Base-by-base conservation (phyloP, 2,797 vertebrate genomes). In the Cyprinodon diabolis region DNA sequence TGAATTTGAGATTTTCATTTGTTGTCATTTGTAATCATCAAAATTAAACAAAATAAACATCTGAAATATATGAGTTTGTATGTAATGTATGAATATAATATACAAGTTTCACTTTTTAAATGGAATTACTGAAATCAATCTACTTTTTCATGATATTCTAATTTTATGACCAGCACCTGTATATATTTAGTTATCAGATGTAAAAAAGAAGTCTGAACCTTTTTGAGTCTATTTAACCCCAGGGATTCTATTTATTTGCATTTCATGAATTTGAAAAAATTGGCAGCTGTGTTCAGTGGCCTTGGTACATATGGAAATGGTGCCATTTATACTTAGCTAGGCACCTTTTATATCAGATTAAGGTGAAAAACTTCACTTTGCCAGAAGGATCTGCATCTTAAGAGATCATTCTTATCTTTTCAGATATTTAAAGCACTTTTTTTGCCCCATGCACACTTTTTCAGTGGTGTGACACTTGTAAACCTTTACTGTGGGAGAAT, bases 141-240 rank as follows among this genome's bases (percentile, higher is more conserved):
- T n/a, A n/a, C n/a, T n/a, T n/a, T n/a, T n/a, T n/a, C n/a, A n/a
- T n/a, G n/a, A n/a, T n/a, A n/a, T n/a, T n/a, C n/a, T n/a, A n/a
- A n/a, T n/a, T n/a, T n/a, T n/a, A n/a, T n/a, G n/a, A n/a, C n/a
- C n/a, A n/a, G n/a, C n/a, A n/a, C n/a, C n/a, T n/a, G n/a, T n/a
- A 72, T 68, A 69, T 69, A 72, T 76, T 60, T 87, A 72, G 48
- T 76, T 81, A 49, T 87, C 65, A 77, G 74, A 63, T 71, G 69
- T 84, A 43, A 68, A 30, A 30, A 30, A 83, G 78, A 60, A 62
- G 47, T 45, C 21, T 1, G 40, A 65, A 13, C 49, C 73, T 45
- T 73, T 21, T 35, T 37, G 56, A 72, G 37, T 43, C 63, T n/a
- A 52, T 25, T 0, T 40, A 35, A 71, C n/a, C n/a, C 21, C 56